phyloP scores from a whole-genome alignment of 2,797 vertebrate species.

The Myotis planiceps region DNA sequence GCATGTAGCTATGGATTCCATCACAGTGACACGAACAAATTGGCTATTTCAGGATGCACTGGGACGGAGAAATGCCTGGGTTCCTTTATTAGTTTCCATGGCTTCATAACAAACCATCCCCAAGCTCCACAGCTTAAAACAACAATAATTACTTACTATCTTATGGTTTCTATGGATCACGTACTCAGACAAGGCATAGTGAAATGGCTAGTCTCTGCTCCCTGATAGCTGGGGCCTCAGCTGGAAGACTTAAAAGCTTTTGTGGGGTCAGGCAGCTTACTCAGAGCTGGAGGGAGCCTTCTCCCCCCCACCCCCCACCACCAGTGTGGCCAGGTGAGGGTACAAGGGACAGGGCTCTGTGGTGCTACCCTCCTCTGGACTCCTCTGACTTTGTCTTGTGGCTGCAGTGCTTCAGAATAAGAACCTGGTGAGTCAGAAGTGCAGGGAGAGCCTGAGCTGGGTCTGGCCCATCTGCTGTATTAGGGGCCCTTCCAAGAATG shows the following conservation, averaged over 20 bases:
- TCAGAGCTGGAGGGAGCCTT: neutral
- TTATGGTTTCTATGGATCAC: neutral
- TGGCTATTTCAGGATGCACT: neutral
- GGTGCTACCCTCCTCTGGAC: neutral
- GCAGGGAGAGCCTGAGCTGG: neutral
- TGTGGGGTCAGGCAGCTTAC: neutral
- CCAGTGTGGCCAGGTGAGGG: neutral
- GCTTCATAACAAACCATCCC: neutral
- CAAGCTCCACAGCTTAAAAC: neutral
- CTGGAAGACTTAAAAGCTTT: neutral
- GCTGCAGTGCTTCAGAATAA: neutral
- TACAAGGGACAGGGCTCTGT: neutral
- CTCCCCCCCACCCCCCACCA: accelerated
- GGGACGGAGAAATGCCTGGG: neutral
- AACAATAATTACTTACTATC: neutral
- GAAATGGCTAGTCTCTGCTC: neutral
- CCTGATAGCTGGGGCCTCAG: neutral
- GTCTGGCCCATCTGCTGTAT: neutral
- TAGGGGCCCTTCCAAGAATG: neutral
- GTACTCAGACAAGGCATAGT: neutral
- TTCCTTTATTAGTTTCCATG: neutral
- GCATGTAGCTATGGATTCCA: neutral
- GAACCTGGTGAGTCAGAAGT: neutral
- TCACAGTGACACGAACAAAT: neutral
- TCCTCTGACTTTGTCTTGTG: neutral